Evolutionary conservation across 2,113 vertebrate species (phyloP).

Genomic region (Saccopteryx bilineata): DNA sequence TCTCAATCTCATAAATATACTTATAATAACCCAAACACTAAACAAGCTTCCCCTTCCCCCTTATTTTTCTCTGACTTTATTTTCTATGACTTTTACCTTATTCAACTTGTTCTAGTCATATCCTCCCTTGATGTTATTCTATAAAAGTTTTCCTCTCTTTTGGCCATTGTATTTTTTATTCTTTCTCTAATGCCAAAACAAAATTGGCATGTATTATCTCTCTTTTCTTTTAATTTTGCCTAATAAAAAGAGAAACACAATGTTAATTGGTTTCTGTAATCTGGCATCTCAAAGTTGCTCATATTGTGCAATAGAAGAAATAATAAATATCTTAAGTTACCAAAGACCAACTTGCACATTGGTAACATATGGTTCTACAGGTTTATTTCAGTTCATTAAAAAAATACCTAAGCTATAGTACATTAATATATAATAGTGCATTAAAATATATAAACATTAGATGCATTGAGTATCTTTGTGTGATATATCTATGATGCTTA

Average conservation of each 20-base stretch:
- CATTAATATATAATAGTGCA: not conserved
- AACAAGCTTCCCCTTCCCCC: not conserved
- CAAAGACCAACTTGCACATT: not conserved
- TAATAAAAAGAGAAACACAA: not conserved
- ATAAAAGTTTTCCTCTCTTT: not conserved
- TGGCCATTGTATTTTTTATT: not conserved
- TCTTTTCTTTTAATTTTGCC: not conserved
- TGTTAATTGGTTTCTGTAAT: not conserved
- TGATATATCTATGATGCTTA: not conserved
- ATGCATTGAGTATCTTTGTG: not conserved
- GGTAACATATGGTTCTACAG: not conserved
- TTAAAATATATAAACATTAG: conserved; percentile 28
- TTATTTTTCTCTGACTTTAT: not conserved
- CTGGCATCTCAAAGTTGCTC: not conserved
- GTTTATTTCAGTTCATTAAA: not conserved
- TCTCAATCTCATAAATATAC: not conserved
- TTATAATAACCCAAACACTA: not conserved
- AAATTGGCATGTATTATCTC: not conserved
- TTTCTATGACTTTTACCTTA: not conserved
- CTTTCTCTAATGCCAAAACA: conserved; percentile 17
- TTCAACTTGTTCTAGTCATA: conserved; percentile 2
- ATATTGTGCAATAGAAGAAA: not conserved
- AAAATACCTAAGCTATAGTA: not conserved
- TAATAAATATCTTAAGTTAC: not conserved
- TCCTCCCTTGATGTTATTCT: not conserved